A percentile compares a stretch with the other conserved stretches of the same genome.
Conservation (phyloP, 2,888 invertebrate genomes). For the Folsomia manolachei region DNA sequence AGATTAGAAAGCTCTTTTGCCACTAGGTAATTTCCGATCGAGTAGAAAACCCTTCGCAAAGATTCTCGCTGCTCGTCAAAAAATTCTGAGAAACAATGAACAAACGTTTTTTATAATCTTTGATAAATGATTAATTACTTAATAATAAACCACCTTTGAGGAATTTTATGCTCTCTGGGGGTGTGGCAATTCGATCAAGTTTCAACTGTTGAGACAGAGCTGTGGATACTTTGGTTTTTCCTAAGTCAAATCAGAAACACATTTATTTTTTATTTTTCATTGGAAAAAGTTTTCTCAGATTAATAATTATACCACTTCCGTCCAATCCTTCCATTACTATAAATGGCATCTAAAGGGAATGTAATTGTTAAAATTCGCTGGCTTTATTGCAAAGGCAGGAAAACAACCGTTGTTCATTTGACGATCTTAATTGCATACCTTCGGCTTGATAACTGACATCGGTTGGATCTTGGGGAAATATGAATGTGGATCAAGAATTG, state of each 20-base stretch:
- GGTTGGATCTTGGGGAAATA: conserved; percentile 33
- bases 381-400: no score
- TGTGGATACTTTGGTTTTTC: conserved; percentile 55
- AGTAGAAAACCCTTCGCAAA: conserved; percentile 56
- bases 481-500: conserved; percentile 39
- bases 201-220: conserved; percentile 53
- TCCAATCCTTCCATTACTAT: conserved; percentile 58
- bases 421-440: no score
- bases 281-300: not conserved
- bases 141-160: no score
- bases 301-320: conserved; percentile 54
- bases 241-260: conserved; percentile 48
- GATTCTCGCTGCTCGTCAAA: conserved; percentile 53
- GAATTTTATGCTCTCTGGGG: conserved; percentile 54
- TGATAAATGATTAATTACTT: no score
- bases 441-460: conserved; percentile 48
- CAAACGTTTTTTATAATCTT: no score
- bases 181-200: conserved; percentile 54
- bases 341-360: no score
- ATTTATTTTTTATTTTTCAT: not conserved
- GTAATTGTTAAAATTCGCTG: no score
- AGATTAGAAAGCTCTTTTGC: conserved; percentile 54
- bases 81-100: no score
- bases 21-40: conserved; percentile 57
- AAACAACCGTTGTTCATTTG: no score